Evolutionary conservation across 1,140 invertebrate genomes (phyloP), one percentile per base, ranked within the genome.

Genomic region (Trichomalopsis sarcophagae): DNA sequence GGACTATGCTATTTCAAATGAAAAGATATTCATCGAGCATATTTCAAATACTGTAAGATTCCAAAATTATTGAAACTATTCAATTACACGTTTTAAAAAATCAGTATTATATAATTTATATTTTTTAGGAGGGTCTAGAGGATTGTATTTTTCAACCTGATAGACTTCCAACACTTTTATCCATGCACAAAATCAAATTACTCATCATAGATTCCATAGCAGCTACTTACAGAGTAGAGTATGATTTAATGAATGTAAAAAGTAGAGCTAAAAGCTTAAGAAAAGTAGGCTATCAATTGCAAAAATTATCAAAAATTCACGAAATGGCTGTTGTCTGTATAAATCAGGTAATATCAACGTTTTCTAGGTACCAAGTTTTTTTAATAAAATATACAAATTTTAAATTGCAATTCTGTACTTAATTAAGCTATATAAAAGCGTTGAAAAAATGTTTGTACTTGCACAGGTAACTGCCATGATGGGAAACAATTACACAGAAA

Each of bases 191-290:
- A 85, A 94, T 97, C 76, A 95, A 95, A 7, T 89, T 97, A 23
- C 92, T 97, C 80, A 90, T 97, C 4, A 94, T 97, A 27, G 96
- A 97, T 90, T 97, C 96, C 4, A 95, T 97, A 84, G 96, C 96
- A 27, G 96, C 95, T 5, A 91, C 96, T 44, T 97, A 96, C 89
- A 94, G 96, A 47, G 93, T 93, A 44, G 95, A 96, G 85, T 95
- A 95, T 85, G 94, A 94, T 79, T 89, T 89, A 10, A 87, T 89
- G 3, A 87, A 94, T 75, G 92, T 89, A 78, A 90, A 87, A 85
- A 89, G 91, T 76, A 91, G 96, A 87, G 94, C 95, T 1, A 94
- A 93, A 81, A 94, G 95, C 86, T 92, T 97, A 82, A 92, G 94
- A 84, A 91, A 91, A 62, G 89, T 97, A 87, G 95, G 94, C 17